Evolutionary conservation across 2,888 invertebrate genomes (phyloP), one percentile per base, ranked within the genome.

Genomic region (Diabrotica balteata): DNA sequence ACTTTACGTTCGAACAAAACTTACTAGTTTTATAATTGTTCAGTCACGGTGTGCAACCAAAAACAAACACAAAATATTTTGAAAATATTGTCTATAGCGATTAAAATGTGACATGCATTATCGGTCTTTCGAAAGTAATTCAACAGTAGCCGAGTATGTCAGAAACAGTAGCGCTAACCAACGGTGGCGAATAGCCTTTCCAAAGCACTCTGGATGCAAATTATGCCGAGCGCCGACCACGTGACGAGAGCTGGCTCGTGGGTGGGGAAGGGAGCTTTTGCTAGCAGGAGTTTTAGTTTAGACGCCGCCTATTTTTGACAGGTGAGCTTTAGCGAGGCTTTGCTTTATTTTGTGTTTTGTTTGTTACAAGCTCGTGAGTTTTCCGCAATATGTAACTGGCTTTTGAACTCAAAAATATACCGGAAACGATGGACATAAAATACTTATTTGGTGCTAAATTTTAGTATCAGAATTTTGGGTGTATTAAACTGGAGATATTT

Each of bases 51-150:
- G 68, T 66, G 59, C 45, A 58, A 32, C 32, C 32, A 32, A 32
- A 63, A 72, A 66, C 69, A 72, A 72, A 62, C 63, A 66, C 51
- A 57, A 43, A 54, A 43, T 68, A 70, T 72, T 70, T 70, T 70
- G 63, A 69, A 72, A 72, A 72, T 66, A 68, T 54, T 5, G 66
- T 68, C 67, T 65, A 49, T 51, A 59, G 47, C 32, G 32, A 32
- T 32, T 32, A 32, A 4, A 32, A 32, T 5, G 32, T 32, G 32
- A 32, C 4, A 32, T 32, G 4, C 32, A 32, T 32, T 32, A 32
- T 32, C 32, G 5, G 32, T 32, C 32, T 32, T 32, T 32, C 32
- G 32, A 32, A 32, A 32, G 4, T 32, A 32, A 32, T 4, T 32
- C 32, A 64, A 52, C 7, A 32, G 45, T 52, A 44, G 7, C 58